Conservation (phyloP, 2,888 invertebrate genomes). For the Leptinotarsa juncta region DNA sequence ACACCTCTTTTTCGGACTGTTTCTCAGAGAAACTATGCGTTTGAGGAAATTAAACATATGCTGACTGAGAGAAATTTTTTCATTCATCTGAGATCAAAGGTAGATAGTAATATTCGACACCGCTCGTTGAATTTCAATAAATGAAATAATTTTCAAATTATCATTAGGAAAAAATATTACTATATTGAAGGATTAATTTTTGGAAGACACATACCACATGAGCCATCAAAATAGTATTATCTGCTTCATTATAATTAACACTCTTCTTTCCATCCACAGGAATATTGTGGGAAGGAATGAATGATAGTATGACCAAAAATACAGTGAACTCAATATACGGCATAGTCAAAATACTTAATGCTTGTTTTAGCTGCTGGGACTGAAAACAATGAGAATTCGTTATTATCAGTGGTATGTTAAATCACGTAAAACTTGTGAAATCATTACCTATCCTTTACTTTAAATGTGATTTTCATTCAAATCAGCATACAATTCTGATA, state of each 20-base stretch:
- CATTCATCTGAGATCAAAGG: no score
- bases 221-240: slow-evolving; percentile 23
- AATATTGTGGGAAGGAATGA: neutral
- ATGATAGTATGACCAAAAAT: neutral
- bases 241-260: slow-evolving; percentile 19
- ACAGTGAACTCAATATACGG: neutral
- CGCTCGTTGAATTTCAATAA: no score
- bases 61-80: no score
- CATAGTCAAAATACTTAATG: neutral
- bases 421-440: neutral
- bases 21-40: no score
- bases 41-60: no score
- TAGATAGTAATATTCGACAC: no score
- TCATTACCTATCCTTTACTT: no score
- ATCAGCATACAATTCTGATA: no score
- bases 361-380: neutral
- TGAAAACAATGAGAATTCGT: neutral
- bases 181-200: neutral
- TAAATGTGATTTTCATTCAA: no score
- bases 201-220: slow-evolving; percentile 28
- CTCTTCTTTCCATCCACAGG: neutral
- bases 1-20: no score
- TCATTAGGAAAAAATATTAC: no score
- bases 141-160: neutral
- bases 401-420: neutral